Conservation (phyloP, 2,888 invertebrate genomes). For the Ypsolopha sequella region DNA sequence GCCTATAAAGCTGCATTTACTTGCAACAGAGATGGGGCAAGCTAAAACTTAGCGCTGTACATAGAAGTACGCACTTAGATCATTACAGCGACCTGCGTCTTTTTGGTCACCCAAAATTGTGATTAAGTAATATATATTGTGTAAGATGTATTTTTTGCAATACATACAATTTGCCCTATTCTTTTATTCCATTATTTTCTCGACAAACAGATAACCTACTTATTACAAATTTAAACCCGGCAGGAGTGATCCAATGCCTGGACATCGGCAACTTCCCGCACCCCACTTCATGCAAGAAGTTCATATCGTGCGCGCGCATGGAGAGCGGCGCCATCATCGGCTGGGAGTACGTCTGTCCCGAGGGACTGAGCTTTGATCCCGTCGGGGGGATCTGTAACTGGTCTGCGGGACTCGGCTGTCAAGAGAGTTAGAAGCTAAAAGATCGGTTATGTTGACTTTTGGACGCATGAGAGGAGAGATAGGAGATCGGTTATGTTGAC, state of each 20-base stretch:
- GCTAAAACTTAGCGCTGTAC: no score
- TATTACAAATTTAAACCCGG: neutral
- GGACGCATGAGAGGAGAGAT: neutral
- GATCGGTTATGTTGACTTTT: neutral
- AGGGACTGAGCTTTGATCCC: conserved; percentile 88
- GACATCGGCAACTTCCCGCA: conserved; percentile 94
- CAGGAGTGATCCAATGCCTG: conserved; percentile 84
- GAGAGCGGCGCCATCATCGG: conserved; percentile 83
- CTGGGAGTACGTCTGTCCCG: conserved; percentile 92
- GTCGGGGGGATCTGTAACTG: conserved; percentile 93
- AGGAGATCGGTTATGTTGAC: neutral
- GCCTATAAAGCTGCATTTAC: no score
- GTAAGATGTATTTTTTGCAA: no score
- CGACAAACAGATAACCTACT: no score
- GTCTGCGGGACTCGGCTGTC: conserved; percentile 85
- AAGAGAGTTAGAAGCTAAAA: conserved; percentile 60
- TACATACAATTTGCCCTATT: no score
- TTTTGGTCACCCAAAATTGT: no score
- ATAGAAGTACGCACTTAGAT: no score
- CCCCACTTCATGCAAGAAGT: conserved; percentile 90
- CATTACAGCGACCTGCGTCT: no score
- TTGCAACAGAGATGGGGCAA: no score
- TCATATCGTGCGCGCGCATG: conserved; percentile 87
- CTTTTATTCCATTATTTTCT: no score
- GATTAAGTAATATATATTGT: no score